These are phyloP conservation scores for Mus pahari DNA, from an alignment of 2,113 vertebrate species.

Conservation along the genomic window DNA sequence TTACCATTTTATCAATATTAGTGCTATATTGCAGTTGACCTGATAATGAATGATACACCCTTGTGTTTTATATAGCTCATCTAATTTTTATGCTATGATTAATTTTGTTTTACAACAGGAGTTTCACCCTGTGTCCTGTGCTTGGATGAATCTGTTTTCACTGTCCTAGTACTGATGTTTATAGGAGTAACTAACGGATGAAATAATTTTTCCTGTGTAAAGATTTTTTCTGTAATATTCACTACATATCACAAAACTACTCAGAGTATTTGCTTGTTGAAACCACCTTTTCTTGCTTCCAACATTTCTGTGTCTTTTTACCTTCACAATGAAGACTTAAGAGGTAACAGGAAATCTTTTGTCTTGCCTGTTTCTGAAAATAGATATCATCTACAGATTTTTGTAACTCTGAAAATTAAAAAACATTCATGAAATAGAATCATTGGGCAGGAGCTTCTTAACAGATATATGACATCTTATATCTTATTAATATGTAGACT, in stretches of 20 bases:
- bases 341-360: not conserved
- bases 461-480: not conserved
- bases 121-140: not conserved
- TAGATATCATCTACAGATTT: not conserved
- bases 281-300: not conserved
- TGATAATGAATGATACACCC: not conserved
- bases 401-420: not conserved
- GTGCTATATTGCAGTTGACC: not conserved
- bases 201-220: not conserved
- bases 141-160: not conserved
- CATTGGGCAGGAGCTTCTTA: not conserved
- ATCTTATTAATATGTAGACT: not conserved
- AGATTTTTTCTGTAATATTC: not conserved
- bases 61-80: not conserved
- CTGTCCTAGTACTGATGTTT: not conserved
- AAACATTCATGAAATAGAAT: constrained; percentile 29
- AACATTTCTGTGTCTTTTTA: not conserved
- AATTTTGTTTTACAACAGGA: not conserved
- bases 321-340: not conserved
- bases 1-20: not conserved
- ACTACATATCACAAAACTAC: not conserved
- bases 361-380: not conserved
- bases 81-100: not conserved
- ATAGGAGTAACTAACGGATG: not conserved
- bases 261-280: not conserved